Evolutionary conservation across 2,888 invertebrate species (phyloP).

Genomic region (Drosophila kanekoi): DNA sequence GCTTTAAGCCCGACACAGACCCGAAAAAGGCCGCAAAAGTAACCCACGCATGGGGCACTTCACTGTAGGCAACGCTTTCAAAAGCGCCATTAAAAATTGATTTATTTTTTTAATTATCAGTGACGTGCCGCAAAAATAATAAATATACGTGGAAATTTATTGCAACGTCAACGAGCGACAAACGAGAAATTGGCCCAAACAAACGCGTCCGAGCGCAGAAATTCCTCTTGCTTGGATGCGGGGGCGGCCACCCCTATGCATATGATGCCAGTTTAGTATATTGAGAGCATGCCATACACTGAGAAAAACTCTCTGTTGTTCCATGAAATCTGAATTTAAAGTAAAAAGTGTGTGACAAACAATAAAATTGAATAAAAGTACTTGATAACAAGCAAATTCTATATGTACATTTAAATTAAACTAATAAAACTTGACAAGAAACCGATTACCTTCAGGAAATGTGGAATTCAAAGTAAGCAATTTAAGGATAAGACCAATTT

Average conservation of each 20-base stretch:
- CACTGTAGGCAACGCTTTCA: conserved; percentile 33
- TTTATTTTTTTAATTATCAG: conserved; percentile 84
- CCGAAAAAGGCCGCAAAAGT: conserved; percentile 8
- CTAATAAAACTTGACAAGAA: no score
- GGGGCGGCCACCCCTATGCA: conserved; percentile 28
- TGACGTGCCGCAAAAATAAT: conserved; percentile 82
- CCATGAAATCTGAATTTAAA: no score
- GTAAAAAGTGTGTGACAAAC: no score
- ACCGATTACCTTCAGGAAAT: no score
- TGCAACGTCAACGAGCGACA: conserved; percentile 74
- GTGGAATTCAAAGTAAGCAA: no score
- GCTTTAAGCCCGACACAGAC: conserved; percentile 50
- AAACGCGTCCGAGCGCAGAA: conserved; percentile 44
- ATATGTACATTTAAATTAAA: no score
- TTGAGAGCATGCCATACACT: not conserved
- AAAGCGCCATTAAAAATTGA: conserved; percentile 76
- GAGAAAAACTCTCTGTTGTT: not conserved
- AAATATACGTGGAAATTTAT: conserved; percentile 82
- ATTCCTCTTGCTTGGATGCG: conserved; percentile 41
- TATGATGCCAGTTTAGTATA: conserved; percentile 6
- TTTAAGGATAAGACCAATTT: no score
- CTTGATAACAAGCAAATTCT: no score
- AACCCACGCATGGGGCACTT: conserved; percentile 19
- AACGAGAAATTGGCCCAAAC: conserved; percentile 48
- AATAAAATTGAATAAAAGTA: no score